Conservation (phyloP, 2,797 vertebrate genomes). For the Epinephelus malabaricus region DNA sequence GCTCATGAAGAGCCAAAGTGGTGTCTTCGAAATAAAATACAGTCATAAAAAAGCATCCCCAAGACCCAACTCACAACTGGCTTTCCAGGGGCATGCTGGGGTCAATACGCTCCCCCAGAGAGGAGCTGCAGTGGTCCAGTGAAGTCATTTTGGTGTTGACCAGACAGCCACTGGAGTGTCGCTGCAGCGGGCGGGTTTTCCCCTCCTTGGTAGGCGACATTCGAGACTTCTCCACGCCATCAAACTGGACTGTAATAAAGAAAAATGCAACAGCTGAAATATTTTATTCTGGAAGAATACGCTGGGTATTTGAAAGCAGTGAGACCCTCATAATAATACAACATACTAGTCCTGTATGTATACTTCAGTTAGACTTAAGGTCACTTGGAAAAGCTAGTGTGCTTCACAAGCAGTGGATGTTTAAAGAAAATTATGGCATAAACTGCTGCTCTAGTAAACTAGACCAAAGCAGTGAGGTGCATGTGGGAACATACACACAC, state of each 20-base stretch:
- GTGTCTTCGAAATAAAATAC: background rate
- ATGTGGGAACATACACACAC: constrained; percentile 47
- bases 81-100: constrained; percentile 94
- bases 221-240: constrained; percentile 89
- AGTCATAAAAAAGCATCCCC: background rate
- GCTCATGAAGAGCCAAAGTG: background rate
- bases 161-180: constrained; percentile 90
- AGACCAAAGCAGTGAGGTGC: constrained; percentile 13
- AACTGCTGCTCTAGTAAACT: constrained; percentile 17
- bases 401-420: constrained; percentile 35
- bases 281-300: background rate
- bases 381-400: constrained; percentile 29
- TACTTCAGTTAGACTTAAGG: constrained; percentile 18
- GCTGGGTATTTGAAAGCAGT: background rate
- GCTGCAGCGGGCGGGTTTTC: constrained; percentile 89
- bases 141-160: constrained; percentile 91
- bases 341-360: background rate
- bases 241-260: constrained; percentile 89
- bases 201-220: constrained; percentile 93
- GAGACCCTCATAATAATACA: background rate
- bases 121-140: constrained; percentile 86
- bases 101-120: constrained; percentile 93
- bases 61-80: constrained; percentile 92
- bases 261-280: constrained; percentile 28
- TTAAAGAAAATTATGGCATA: background rate